Percentiles rank a stretch among this genome's conserved stretches.
phyloP scores from a whole-genome alignment of 2,888 invertebrate genomes.

The Xylophagus ater region DNA sequence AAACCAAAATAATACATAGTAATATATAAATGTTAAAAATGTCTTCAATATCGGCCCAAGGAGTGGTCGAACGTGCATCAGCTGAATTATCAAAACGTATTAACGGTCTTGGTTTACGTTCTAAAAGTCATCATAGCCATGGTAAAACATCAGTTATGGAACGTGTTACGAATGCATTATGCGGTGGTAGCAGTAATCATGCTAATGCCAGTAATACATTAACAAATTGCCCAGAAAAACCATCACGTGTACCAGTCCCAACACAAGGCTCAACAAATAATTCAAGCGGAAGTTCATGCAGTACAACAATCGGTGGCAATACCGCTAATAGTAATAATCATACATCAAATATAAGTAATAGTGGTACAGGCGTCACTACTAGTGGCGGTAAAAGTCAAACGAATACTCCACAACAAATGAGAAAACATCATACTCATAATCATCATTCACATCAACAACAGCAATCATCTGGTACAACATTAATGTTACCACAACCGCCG shows the following conservation, averaged over 20 bases:
- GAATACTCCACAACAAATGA: constrained; percentile 34
- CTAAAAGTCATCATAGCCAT: constrained; percentile 45
- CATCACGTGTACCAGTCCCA: constrained; percentile 35
- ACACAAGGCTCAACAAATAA: too few relatives aligned
- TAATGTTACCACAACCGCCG: constrained; percentile 38
- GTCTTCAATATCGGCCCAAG: constrained; percentile 79
- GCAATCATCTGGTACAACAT: constrained; percentile 15
- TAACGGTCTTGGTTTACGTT: constrained; percentile 65
- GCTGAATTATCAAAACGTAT: constrained; percentile 83
- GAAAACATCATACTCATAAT: constrained; percentile 36
- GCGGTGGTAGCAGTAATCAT: constrained; percentile 51
- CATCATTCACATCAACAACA: constrained; percentile 34
- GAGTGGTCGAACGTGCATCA: constrained; percentile 83
- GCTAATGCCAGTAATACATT: constrained; percentile 23
- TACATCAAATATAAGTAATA: background rate
- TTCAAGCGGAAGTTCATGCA: constrained; percentile 20
- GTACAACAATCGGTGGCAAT: constrained; percentile 17
- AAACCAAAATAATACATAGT: too few relatives aligned
- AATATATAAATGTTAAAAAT: constrained; percentile 39
- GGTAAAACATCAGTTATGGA: constrained; percentile 67
- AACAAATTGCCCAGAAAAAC: constrained; percentile 40
- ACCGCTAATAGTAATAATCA: constrained; percentile 7
- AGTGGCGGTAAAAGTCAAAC: constrained; percentile 24
- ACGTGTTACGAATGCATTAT: constrained; percentile 75
- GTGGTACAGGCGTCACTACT: background rate